Evolutionary conservation across 2,797 vertebrate genomes (phyloP).

Genomic region (Sebastes umbrosus): DNA sequence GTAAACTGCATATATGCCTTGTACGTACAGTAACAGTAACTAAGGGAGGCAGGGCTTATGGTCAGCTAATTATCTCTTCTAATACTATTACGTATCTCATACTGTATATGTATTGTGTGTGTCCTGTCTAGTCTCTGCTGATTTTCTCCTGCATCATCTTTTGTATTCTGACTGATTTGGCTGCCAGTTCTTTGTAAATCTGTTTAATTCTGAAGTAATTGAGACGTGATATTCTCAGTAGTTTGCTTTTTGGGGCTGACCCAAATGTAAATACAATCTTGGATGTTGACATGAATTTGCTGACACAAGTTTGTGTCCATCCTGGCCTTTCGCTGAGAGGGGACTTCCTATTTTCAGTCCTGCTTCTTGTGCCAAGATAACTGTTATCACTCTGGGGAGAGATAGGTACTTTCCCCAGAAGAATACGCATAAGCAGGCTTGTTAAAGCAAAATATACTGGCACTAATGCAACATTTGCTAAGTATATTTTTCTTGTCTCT

Average conservation of each 20-base stretch:
- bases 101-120: not conserved
- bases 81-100: not conserved
- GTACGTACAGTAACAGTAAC: not conserved
- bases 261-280: constrained; percentile 50
- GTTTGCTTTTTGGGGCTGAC: constrained; percentile 5
- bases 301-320: constrained; percentile 44
- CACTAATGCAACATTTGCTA: not conserved
- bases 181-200: not conserved
- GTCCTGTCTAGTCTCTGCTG: not conserved
- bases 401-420: constrained; percentile 37
- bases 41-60: not conserved
- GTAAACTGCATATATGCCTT: not conserved
- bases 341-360: constrained; percentile 57
- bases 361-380: constrained; percentile 53
- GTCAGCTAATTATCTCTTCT: not conserved
- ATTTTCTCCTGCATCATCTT: not conserved
- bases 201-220: not conserved
- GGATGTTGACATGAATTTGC: constrained; percentile 53
- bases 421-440: constrained; percentile 9
- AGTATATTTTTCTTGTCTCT: not conserved
- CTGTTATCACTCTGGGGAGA: constrained; percentile 33
- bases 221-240: constrained; percentile 4
- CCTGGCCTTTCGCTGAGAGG: constrained; percentile 50
- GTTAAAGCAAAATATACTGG: not conserved
- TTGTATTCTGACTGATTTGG: not conserved